Base-by-base conservation (phyloP, 2,797 vertebrate species). In the Microctenopoma steveboyesi region DNA sequence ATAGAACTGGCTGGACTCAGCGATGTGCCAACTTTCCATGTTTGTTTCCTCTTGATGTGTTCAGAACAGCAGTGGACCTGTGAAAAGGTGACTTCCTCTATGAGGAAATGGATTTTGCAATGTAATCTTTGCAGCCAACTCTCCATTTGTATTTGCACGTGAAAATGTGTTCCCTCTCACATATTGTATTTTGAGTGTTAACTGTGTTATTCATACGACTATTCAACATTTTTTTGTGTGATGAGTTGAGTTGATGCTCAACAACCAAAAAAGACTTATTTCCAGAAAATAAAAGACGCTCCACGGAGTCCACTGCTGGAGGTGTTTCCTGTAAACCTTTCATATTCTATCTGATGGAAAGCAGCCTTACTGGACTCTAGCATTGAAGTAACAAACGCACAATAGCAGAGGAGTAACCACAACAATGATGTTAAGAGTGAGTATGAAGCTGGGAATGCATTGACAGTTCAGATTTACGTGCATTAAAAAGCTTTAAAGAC, bases 61-160 rank as follows among this genome's bases (percentile, higher is more conserved):
- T 85, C 68, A 30, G 80, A 84, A 71, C 82, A 86, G 86, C 84
- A 79, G 83, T 82, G 84, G 82, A 78, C 71, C 85, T 12, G 67
- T 76, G 81, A 85, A 86, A 92, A 91, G 88, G 86, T 86, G 87
- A 92, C 89, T 92, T 93, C 90, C 90, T 89, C 82, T 67, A 48
- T 72, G 87, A 91, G 91, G 90, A 93, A 93, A 88, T 89, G 83
- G 89, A 91, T 91, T 91, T 91, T 82, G 83, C 83, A 89, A 89
- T 86, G 88, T 63, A 78, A 78, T 84, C 62, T 72, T 76, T 56
- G 25, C 59, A 77, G 82, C 84, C 84, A 84, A 87, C 82, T 73
- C 75, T 84, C 61, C 69, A 81, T 91, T 88, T 86, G 87, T 88
- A 70, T 91, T 87, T 86, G 86, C 87, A 69, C 85, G 71, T 72